These are phyloP conservation scores for Hemibagrus guttatus DNA, from an alignment of 2,797 vertebrate genomes.

Conservation along the genomic window DNA sequence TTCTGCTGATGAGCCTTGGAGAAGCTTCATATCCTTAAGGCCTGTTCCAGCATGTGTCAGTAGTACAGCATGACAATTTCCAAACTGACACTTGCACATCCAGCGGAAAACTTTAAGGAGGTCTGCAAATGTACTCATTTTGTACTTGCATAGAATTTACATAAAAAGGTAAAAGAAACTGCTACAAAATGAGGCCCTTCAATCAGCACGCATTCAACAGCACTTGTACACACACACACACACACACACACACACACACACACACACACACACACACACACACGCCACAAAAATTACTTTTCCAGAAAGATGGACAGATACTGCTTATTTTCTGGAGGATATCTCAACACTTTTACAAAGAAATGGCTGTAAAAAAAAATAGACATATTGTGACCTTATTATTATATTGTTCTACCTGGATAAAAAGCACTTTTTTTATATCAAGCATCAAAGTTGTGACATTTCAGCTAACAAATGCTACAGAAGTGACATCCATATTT, in stretches of 20 bases:
- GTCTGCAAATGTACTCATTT: conserved; percentile 74
- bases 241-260: conserved; percentile 39
- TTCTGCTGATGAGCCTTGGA: conserved; percentile 41
- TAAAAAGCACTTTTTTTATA: background rate
- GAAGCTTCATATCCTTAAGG: conserved; percentile 36
- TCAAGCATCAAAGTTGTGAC: background rate
- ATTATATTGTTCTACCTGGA: conserved; percentile 11
- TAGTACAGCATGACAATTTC: conserved; percentile 69
- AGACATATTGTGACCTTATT: conserved; percentile 45
- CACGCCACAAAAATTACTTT: conserved; percentile 67
- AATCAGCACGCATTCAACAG: conserved; percentile 58
- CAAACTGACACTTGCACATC: conserved; percentile 66
- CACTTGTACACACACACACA: conserved; percentile 44
- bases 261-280: conserved; percentile 53
- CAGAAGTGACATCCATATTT: background rate
- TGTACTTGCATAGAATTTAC: conserved; percentile 86
- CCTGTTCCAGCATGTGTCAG: conserved; percentile 55
- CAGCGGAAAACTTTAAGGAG: conserved; percentile 69
- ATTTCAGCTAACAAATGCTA: background rate
- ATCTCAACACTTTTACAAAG: conserved; percentile 71
- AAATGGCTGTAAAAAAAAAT: conserved; percentile 55
- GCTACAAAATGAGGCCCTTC: conserved; percentile 53
- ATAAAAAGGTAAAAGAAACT: conserved; percentile 65
- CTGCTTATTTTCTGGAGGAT: conserved; percentile 74
- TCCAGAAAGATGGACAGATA: conserved; percentile 71